phyloP scores from a whole-genome alignment of 2,888 invertebrate species.

The Agrochola litura region DNA sequence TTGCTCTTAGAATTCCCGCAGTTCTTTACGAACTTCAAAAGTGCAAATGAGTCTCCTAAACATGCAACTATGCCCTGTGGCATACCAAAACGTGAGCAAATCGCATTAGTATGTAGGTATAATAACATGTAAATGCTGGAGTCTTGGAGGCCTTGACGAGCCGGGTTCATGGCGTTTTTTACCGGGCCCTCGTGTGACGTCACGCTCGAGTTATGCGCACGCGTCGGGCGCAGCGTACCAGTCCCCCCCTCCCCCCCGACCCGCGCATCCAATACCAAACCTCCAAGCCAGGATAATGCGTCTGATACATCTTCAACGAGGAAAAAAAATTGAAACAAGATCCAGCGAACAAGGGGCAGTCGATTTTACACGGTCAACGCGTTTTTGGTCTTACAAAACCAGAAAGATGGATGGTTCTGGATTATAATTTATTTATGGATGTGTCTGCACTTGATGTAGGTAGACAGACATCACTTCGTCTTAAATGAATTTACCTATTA shows the following conservation, averaged over 20 bases:
- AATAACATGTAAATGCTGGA: slow-evolving; percentile 81
- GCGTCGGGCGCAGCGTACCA: slow-evolving; percentile 73
- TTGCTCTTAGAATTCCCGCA: slow-evolving; percentile 22
- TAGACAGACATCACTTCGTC: slow-evolving; percentile 31
- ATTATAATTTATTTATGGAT: slow-evolving; percentile 73
- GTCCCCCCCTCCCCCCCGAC: slow-evolving; percentile 53
- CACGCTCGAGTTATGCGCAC: slow-evolving; percentile 87
- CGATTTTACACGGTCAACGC: slow-evolving; percentile 84
- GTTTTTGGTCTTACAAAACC: slow-evolving; percentile 80
- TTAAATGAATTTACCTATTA: slow-evolving; percentile 48
- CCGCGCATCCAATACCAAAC: slow-evolving; percentile 80
- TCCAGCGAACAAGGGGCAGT: slow-evolving; percentile 81
- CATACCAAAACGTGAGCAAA: slow-evolving; percentile 73
- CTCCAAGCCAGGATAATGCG: slow-evolving; percentile 88
- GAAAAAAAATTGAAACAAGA: slow-evolving; percentile 85
- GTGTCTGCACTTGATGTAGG: slow-evolving; percentile 48
- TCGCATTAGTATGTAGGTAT: slow-evolving; percentile 75
- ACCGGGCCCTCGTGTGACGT: slow-evolving; percentile 85
- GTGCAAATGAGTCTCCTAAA: slow-evolving; percentile 61
- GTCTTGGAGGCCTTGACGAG: slow-evolving; percentile 84
- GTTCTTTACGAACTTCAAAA: slow-evolving; percentile 36
- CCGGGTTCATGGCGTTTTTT: slow-evolving; percentile 87
- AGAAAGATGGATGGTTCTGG: slow-evolving; percentile 78
- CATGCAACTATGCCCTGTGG: slow-evolving; percentile 62
- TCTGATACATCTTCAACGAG: slow-evolving; percentile 86